phyloP scores from a whole-genome alignment of 92 coral and sea anemone species.

The Parazoanthus darwini region DNA sequence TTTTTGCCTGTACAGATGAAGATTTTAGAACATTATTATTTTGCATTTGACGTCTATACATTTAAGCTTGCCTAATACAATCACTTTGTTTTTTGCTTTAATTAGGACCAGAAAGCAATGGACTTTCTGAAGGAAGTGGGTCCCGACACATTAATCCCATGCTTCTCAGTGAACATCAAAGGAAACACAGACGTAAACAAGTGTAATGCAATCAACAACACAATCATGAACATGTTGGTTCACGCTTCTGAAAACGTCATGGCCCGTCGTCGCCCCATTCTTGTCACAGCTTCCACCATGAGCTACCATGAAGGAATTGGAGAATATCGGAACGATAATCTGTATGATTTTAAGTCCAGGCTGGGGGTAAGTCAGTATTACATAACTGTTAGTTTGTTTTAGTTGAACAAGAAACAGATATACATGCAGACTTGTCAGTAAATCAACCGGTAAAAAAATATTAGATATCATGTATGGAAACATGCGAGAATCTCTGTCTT shows the following conservation, averaged over 20 bases:
- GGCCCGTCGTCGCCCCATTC: constrained; percentile 10
- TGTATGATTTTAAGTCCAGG: constrained; percentile 6
- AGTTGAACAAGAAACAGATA: background rate
- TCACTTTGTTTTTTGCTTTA: background rate
- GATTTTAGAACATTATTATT: too few species aligned
- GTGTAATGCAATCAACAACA: constrained; percentile 47
- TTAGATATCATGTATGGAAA: too few species aligned
- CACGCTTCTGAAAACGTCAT: background rate
- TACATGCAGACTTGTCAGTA: background rate
- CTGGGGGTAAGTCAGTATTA: constrained; percentile 2
- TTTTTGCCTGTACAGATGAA: too few species aligned
- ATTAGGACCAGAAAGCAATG: constrained; percentile 64
- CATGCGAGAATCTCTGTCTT: too few species aligned
- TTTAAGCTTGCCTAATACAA: too few species aligned
- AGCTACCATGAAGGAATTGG: constrained; percentile 21
- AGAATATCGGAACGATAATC: background rate
- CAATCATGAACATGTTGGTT: constrained; percentile 37
- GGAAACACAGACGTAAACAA: constrained; percentile 51
- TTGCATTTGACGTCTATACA: too few species aligned
- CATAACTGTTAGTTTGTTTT: background rate
- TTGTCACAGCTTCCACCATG: constrained; percentile 28
- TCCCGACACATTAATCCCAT: constrained; percentile 84
- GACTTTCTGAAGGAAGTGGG: constrained; percentile 69
- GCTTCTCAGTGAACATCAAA: constrained; percentile 74
- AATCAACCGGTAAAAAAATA: too few species aligned